phyloP scores from a whole-genome alignment of 2,113 vertebrate genomes.

The Talpa occidentalis region DNA sequence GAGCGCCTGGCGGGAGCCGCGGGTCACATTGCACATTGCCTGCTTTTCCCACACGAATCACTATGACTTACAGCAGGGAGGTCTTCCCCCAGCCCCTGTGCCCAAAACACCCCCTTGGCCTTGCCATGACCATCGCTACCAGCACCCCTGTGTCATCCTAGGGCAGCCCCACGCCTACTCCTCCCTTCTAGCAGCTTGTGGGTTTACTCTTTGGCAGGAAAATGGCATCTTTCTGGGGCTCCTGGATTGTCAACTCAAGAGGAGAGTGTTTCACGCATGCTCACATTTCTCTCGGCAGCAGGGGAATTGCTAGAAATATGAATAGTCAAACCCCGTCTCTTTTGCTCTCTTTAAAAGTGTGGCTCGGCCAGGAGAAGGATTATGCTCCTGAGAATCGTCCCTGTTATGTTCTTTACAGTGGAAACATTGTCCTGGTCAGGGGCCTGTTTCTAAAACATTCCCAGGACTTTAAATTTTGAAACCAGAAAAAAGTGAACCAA shows the following conservation, averaged over 20 bases:
- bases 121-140: background rate
- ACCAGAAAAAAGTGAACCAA: constrained; percentile 9
- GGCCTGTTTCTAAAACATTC: constrained; percentile 70
- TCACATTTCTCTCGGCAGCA: constrained; percentile 47
- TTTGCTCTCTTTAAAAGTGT: constrained; percentile 7
- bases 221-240: background rate
- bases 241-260: background rate
- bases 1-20: background rate
- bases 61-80: background rate
- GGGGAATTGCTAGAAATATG: constrained; percentile 41
- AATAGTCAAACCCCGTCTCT: constrained; percentile 13
- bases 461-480: constrained; percentile 78
- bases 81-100: background rate
- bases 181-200: background rate
- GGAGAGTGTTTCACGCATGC: background rate
- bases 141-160: background rate
- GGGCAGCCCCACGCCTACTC: background rate
- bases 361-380: constrained; percentile 28
- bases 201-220: constrained; percentile 33
- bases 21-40: background rate
- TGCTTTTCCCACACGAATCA: background rate
- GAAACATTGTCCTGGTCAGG: constrained; percentile 69
- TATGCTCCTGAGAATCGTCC: constrained; percentile 16
- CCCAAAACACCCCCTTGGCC: background rate
- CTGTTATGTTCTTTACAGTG: background rate